A percentile compares a stretch with the other conserved stretches of the same genome.
Conservation (phyloP, 2,797 vertebrate genomes). For the Cryptoblepharus egeriae region DNA sequence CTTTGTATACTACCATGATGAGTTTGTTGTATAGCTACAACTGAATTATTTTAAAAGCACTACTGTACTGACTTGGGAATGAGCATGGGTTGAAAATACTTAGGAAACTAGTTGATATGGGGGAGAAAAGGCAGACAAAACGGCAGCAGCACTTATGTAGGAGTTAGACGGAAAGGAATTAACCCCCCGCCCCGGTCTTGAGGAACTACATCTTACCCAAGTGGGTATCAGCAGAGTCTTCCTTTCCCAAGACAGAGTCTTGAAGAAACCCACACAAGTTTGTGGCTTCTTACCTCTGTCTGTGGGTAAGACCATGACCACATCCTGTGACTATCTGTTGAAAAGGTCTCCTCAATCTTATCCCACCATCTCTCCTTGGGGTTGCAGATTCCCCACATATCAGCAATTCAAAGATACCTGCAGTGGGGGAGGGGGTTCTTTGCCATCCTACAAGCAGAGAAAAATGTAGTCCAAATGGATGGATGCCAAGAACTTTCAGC, state of each 20-base stretch:
- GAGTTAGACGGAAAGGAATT: too few relatives aligned
- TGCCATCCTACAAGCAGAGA: neutral
- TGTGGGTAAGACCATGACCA: slow-evolving; percentile 10
- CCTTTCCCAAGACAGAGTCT: neutral
- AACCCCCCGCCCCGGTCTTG: too few relatives aligned
- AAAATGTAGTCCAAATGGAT: neutral
- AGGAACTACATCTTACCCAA: neutral
- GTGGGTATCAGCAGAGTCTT: neutral
- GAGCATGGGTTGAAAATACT: neutral
- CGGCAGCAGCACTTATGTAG: too few relatives aligned
- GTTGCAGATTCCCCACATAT: neutral
- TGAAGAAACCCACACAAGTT: neutral
- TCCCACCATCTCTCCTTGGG: neutral
- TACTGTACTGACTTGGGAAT: neutral
- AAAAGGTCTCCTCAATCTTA: neutral
- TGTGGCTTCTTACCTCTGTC: neutral
- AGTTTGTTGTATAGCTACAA: neutral
- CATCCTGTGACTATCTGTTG: neutral
- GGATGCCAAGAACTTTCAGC: neutral
- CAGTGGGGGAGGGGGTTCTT: neutral
- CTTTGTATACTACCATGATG: neutral
- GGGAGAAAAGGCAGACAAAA: neutral
- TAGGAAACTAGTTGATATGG: neutral
- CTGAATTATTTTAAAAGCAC: neutral
- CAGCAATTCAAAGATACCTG: neutral